Conservation (phyloP, 2,888 invertebrate genomes). For the Horisme vitalbata region DNA sequence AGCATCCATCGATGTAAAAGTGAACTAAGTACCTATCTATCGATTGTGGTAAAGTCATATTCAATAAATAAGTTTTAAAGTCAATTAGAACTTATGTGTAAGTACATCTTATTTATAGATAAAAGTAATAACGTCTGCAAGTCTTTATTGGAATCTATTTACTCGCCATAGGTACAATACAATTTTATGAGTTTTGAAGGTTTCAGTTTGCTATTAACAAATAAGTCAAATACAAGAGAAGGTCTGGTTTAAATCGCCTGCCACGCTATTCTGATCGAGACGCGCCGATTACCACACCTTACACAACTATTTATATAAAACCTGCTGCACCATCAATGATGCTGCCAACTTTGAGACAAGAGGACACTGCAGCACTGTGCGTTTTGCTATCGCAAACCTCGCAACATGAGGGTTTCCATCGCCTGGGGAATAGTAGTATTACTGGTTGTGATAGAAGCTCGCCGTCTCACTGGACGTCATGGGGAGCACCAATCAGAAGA, state of each 20-base stretch:
- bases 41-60: constrained; percentile 5
- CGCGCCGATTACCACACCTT: constrained; percentile 69
- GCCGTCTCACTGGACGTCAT: constrained; percentile 54
- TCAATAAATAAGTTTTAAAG: constrained; percentile 1
- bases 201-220: constrained; percentile 7
- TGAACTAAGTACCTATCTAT: too few relatives aligned
- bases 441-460: constrained; percentile 51
- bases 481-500: constrained; percentile 42
- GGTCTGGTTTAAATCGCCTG: constrained; percentile 15
- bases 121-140: too few relatives aligned
- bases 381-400: constrained; percentile 35
- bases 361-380: constrained; percentile 52
- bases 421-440: constrained; percentile 56
- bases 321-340: constrained; percentile 70
- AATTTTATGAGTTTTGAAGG: not conserved
- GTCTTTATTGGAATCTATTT: too few relatives aligned
- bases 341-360: constrained; percentile 66
- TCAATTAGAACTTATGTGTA: not conserved
- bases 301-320: constrained; percentile 80
- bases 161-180: too few relatives aligned
- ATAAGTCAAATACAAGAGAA: constrained; percentile 22
- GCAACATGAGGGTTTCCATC: constrained; percentile 63
- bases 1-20: constrained; percentile 8
- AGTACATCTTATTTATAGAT: too few relatives aligned
- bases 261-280: constrained; percentile 49